Evolutionary conservation across 2,888 invertebrate genomes (phyloP).

Genomic region (Pyrocoelia pectoralis): DNA sequence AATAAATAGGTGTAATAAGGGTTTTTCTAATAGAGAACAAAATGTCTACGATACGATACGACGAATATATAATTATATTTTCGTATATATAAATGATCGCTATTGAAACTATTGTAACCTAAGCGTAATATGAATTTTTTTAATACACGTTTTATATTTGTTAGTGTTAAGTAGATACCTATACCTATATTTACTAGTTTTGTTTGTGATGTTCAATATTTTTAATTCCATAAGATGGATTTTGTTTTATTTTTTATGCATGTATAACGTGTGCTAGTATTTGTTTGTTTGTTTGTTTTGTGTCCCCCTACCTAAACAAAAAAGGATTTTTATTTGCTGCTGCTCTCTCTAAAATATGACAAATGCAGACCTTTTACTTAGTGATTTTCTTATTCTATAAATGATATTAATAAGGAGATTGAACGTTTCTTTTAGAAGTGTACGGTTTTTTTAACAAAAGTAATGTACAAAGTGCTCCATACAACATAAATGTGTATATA

Average conservation of each 20-base stretch:
- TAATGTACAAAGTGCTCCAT: conserved; percentile 11
- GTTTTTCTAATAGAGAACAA: neutral
- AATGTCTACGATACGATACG: conserved; percentile 20
- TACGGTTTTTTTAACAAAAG: conserved; percentile 3
- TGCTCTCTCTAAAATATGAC: conserved; percentile 31
- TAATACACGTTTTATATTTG: conserved; percentile 21
- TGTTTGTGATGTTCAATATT: conserved; percentile 20
- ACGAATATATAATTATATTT: conserved; percentile 37
- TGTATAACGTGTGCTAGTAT: conserved; percentile 17
- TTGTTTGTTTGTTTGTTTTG: conserved; percentile 2
- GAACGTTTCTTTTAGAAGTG: conserved; percentile 16
- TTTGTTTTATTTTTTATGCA: conserved; percentile 10
- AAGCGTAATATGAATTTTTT: conserved; percentile 18
- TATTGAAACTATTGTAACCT: neutral
- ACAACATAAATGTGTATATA: conserved; percentile 37
- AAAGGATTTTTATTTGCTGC: conserved; percentile 1
- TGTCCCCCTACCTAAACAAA: neutral
- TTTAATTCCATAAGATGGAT: conserved; percentile 15
- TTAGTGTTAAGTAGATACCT: conserved; percentile 11
- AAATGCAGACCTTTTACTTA: conserved; percentile 21
- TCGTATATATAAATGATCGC: conserved; percentile 32
- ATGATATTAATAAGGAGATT: conserved; percentile 28
- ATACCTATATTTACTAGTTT: conserved; percentile 18
- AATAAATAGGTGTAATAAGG: neutral
- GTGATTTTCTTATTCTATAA: conserved; percentile 2